A percentile compares a stretch with the other conserved stretches of the same genome.
These are phyloP conservation scores for Brenthis ino DNA, from an alignment of 2,888 invertebrate genomes.

Conservation along the genomic window DNA sequence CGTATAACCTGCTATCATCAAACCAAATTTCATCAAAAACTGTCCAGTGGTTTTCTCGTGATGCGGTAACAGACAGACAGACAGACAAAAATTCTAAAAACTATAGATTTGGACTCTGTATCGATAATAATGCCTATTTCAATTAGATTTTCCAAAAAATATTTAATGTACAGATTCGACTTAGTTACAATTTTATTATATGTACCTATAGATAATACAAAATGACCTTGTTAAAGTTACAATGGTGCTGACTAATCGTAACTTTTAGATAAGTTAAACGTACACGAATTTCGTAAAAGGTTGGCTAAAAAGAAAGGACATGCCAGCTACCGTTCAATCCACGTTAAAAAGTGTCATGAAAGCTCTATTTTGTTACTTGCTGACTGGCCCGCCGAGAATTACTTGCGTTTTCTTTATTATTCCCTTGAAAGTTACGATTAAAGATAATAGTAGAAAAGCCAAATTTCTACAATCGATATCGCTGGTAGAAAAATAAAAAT, in stretches of 20 bases:
- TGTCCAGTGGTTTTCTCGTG: too few species aligned
- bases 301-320: slow-evolving; percentile 28
- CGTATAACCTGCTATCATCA: too few species aligned
- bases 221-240: neutral
- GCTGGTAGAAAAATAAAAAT: too few species aligned
- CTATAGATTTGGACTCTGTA: too few species aligned
- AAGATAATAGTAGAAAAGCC: neutral
- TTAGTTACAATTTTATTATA: too few species aligned
- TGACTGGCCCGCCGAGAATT: slow-evolving; percentile 29
- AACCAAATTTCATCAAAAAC: neutral
- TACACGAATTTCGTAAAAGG: slow-evolving; percentile 33
- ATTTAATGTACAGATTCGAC: too few species aligned
- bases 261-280: slow-evolving; percentile 25
- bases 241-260: slow-evolving; percentile 22
- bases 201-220: neutral
- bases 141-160: too few species aligned
- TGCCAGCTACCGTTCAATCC: slow-evolving; percentile 37
- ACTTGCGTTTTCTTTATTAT: slow-evolving; percentile 23
- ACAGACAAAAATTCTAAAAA: too few species aligned
- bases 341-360: slow-evolving; percentile 34
- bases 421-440: slow-evolving; percentile 3
- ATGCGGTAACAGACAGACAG: too few species aligned
- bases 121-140: too few species aligned
- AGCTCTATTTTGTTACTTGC: slow-evolving; percentile 33
- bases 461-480: too few species aligned